A percentile compares a stretch with the other conserved stretches of the same genome.
phyloP scores from a whole-genome alignment of 2,113 vertebrate species.

The Baryphthengus martii region DNA sequence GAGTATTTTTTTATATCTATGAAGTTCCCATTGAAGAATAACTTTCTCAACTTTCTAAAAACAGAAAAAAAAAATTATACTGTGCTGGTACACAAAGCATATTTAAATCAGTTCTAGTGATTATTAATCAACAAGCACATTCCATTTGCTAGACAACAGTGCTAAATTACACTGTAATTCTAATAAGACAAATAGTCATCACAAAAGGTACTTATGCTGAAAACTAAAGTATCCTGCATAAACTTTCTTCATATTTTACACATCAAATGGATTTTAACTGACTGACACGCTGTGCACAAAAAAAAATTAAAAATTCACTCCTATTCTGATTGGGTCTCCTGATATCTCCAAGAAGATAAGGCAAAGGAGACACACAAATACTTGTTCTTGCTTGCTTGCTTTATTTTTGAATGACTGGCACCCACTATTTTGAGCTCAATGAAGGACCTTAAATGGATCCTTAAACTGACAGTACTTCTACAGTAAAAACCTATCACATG shows the following conservation, averaged over 20 bases:
- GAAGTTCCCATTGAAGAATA: not conserved
- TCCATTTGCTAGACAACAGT: not conserved
- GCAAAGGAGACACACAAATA: not conserved
- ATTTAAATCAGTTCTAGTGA: not conserved
- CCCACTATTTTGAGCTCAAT: not conserved
- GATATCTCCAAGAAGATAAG: not conserved
- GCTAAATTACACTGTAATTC: not conserved
- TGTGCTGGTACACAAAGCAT: not conserved
- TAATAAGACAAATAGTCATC: not conserved
- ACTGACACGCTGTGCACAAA: not conserved
- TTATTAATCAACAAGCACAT: not conserved
- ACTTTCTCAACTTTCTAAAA: not conserved
- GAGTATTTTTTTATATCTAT: not conserved
- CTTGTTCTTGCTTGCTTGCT: not conserved
- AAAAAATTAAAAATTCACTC: not conserved
- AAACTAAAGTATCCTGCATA: not conserved
- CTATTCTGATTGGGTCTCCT: not conserved
- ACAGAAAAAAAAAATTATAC: not conserved
- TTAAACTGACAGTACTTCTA: not conserved
- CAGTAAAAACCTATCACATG: not conserved
- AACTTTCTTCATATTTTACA: not conserved
- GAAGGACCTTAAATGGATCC: not conserved
- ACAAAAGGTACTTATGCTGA: not conserved
- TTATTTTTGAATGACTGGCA: not conserved
- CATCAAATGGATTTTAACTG: not conserved